Evolutionary conservation across 92 coral and sea anemone species (phyloP).

Genomic region (Pocillopora grandis): DNA sequence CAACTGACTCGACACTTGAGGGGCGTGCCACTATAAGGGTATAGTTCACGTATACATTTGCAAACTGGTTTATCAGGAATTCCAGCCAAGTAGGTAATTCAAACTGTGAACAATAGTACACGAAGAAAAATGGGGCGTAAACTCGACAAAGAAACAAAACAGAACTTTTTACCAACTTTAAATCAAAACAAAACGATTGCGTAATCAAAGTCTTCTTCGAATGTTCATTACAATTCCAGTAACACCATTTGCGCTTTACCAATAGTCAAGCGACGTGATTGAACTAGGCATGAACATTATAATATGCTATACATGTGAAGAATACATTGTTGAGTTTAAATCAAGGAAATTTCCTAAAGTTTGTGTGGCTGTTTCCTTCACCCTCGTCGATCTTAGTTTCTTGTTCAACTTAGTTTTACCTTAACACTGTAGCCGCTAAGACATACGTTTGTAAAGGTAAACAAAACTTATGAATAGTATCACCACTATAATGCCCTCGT

Average conservation of each 20-base stretch:
- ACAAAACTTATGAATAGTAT: too few relatives aligned
- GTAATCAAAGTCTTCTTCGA: conserved; percentile 24
- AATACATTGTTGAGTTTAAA: too few relatives aligned
- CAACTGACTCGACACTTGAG: conserved; percentile 13
- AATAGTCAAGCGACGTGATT: too few relatives aligned
- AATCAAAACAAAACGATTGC: conserved; percentile 30
- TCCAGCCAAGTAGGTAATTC: conserved; percentile 13
- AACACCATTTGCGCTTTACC: not conserved
- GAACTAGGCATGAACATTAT: too few relatives aligned
- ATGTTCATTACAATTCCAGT: conserved; percentile 23
- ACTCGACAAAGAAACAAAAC: not conserved
- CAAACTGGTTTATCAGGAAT: conserved; percentile 16
- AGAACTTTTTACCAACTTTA: not conserved
- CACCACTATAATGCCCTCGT: too few relatives aligned
- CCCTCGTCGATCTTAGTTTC: too few relatives aligned
- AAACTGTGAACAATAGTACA: conserved; percentile 34
- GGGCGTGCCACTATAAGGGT: not conserved
- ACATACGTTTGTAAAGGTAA: not conserved
- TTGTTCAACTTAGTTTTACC: too few relatives aligned
- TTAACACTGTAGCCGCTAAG: not conserved
- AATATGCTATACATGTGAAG: too few relatives aligned
- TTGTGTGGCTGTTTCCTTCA: too few relatives aligned
- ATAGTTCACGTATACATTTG: conserved; percentile 8
- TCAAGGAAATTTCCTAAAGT: too few relatives aligned
- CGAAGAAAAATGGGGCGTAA: not conserved